A percentile compares a stretch with the other conserved stretches of the same genome.
These are phyloP conservation scores for Neodontobutis hainanensis DNA, from an alignment of 2,113 vertebrate genomes.

Conservation along the genomic window DNA sequence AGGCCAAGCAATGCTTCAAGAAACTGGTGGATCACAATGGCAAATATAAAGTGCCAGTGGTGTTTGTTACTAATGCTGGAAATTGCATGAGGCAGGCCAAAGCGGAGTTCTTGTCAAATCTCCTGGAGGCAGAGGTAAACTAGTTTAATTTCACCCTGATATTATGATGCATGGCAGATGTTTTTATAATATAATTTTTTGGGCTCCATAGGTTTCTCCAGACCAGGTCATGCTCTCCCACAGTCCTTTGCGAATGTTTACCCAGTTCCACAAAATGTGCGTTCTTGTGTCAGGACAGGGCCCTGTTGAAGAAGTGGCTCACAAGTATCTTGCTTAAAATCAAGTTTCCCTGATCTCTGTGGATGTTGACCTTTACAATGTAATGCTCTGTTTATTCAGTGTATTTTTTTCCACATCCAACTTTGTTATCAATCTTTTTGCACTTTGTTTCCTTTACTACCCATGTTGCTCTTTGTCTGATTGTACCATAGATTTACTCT, in stretches of 20 bases:
- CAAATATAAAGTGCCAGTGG: slow-evolving; percentile 89
- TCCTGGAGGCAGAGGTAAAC: slow-evolving; percentile 87
- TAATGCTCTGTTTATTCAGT: slow-evolving; percentile 46
- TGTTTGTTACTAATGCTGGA: slow-evolving; percentile 95
- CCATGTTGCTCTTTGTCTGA: background rate
- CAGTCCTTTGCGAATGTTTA: slow-evolving; percentile 91
- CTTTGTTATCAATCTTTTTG: slow-evolving; percentile 53
- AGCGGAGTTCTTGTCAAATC: slow-evolving; percentile 85
- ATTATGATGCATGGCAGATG: background rate
- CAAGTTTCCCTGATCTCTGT: background rate
- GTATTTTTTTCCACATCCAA: slow-evolving; percentile 34
- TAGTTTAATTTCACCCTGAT: background rate
- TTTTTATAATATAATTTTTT: background rate
- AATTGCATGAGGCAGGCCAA: slow-evolving; percentile 86
- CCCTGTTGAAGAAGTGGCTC: slow-evolving; percentile 86
- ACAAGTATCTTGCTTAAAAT: slow-evolving; percentile 85
- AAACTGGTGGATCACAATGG: slow-evolving; percentile 80
- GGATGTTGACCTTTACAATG: slow-evolving; percentile 31
- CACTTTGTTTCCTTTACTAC: slow-evolving; percentile 24
- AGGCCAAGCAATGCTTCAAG: slow-evolving; percentile 86
- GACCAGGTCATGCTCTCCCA: slow-evolving; percentile 94
- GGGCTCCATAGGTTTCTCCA: slow-evolving; percentile 82
- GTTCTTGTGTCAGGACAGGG: slow-evolving; percentile 94
- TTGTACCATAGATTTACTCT: background rate
- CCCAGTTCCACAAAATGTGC: slow-evolving; percentile 83